Evolutionary conservation across 1,140 invertebrate genomes (phyloP).

Genomic region (Drosophila ogumai): DNA sequence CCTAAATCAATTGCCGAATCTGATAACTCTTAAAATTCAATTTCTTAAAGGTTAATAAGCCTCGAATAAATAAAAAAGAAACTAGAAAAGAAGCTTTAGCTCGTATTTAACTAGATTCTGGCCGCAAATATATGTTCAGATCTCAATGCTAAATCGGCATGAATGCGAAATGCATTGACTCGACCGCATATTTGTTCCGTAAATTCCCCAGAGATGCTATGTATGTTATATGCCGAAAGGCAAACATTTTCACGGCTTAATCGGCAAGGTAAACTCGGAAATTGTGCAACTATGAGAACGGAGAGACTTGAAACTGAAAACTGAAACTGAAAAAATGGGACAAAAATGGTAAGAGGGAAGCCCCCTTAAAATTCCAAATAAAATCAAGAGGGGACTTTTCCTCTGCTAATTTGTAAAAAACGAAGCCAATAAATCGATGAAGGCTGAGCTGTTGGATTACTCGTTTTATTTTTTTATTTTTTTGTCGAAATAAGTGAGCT

Average conservation of each 20-base stretch:
- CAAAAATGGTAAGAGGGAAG: not conserved
- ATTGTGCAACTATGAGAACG: constrained; percentile 1
- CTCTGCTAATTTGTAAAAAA: constrained; percentile 35
- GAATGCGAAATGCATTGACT: constrained; percentile 17
- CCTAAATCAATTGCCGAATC: not conserved
- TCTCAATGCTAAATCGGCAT: constrained; percentile 32
- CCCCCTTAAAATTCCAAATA: not conserved
- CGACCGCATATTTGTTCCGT: constrained; percentile 29
- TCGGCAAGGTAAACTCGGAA: constrained; percentile 14
- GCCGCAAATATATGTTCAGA: constrained; percentile 31
- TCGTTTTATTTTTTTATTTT: too few species aligned
- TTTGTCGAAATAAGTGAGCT: constrained; percentile 7
- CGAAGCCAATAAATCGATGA: constrained; percentile 22
- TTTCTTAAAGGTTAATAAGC: constrained; percentile 1
- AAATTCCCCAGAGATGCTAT: constrained; percentile 8
- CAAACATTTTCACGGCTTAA: constrained; percentile 33
- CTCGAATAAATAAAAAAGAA: not conserved
- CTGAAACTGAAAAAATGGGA: constrained; percentile 14
- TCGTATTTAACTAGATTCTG: constrained; percentile 4
- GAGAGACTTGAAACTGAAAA: not conserved
- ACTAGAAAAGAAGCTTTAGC: not conserved
- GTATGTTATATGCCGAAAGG: constrained; percentile 4
- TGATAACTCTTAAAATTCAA: not conserved
- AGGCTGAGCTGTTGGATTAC: constrained; percentile 22
- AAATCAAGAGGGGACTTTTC: not conserved